These are phyloP conservation scores for Cephalopterus ornatus DNA, from an alignment of 2,113 vertebrate species.

Conservation along the genomic window DNA sequence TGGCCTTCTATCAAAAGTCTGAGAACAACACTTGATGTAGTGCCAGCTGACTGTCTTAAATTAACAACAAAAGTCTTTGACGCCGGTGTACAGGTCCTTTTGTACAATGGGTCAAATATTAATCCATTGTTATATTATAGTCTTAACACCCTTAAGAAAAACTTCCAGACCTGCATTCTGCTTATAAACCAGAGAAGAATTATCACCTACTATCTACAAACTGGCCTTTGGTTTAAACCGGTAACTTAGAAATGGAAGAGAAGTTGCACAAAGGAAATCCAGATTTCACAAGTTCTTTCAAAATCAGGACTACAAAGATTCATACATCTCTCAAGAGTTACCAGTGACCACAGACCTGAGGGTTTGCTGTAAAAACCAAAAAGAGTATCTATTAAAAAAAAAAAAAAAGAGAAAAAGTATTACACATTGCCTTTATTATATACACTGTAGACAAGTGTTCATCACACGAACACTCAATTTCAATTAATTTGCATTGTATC, in stretches of 20 bases:
- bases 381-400: not conserved
- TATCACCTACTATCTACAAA: not conserved
- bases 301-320: not conserved
- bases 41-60: not conserved
- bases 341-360: not conserved
- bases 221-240: not conserved
- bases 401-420: not conserved
- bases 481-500: not conserved
- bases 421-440: not conserved
- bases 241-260: not conserved
- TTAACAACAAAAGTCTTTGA: not conserved
- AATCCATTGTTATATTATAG: not conserved
- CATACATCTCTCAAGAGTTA: not conserved
- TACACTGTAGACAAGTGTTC: not conserved
- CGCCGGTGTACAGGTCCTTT: not conserved
- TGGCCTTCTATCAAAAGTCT: not conserved
- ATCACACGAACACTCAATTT: not conserved
- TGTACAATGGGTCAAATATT: not conserved
- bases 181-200: not conserved
- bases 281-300: not conserved
- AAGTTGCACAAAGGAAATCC: not conserved
- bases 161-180: not conserved
- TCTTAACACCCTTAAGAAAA: not conserved
- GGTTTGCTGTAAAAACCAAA: not conserved
- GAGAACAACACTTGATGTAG: not conserved